Evolutionary conservation across 2,888 invertebrate genomes (phyloP).

Genomic region (Coleophora deauratella): DNA sequence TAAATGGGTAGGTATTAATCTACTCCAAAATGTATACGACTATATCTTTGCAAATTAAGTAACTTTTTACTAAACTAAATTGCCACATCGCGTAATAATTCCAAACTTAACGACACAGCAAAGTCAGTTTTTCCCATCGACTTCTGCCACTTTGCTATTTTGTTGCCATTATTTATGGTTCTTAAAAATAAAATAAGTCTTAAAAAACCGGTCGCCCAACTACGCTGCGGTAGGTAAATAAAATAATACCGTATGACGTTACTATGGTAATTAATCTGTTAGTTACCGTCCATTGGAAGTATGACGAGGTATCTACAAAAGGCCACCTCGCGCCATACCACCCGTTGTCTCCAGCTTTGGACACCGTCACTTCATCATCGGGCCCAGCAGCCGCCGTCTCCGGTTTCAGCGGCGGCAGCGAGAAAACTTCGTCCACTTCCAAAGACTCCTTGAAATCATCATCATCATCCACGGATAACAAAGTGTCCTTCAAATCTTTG

Average conservation of each 20-base stretch:
- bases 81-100: no score
- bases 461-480: conserved; percentile 62
- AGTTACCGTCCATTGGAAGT: conserved; percentile 79
- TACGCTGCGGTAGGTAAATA: conserved; percentile 20
- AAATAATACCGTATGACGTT: conserved; percentile 8
- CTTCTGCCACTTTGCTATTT: no score
- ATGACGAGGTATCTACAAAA: conserved; percentile 77
- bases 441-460: conserved; percentile 63
- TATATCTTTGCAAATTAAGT: no score
- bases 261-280: conserved; percentile 1
- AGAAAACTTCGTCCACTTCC: conserved; percentile 64
- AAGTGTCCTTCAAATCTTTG: conserved; percentile 55
- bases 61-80: no score
- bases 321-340: conserved; percentile 79
- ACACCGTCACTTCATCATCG: conserved; percentile 61
- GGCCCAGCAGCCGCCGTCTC: conserved; percentile 36
- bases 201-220: conserved; percentile 25
- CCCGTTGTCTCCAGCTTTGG: conserved; percentile 56
- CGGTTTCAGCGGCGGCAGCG: conserved; percentile 55
- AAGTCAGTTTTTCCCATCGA: no score
- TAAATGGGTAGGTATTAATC: no score
- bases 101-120: no score
- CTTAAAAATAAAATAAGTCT: no score
- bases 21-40: no score
- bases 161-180: no score